phyloP scores from a whole-genome alignment of 2,888 invertebrate genomes.

The Athripsodes cinereus region DNA sequence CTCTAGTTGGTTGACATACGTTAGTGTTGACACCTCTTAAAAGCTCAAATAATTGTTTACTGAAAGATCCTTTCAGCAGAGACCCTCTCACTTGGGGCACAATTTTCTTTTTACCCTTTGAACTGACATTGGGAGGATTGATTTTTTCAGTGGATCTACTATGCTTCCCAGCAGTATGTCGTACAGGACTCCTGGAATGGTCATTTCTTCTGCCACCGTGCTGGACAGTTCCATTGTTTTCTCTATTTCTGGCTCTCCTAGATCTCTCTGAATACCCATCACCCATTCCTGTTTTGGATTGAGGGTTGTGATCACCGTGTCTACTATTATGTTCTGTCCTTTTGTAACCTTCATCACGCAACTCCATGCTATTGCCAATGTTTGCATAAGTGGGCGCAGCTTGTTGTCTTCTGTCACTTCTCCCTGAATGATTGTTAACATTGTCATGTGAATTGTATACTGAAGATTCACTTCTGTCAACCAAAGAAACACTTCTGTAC shows the following conservation, averaged over 20 bases:
- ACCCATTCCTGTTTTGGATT: background rate
- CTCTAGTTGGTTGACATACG: background rate
- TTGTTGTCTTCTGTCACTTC: too few species aligned
- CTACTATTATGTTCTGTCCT: too few species aligned
- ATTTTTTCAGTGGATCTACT: background rate
- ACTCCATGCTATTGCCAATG: too few species aligned
- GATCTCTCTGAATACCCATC: background rate
- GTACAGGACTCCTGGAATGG: background rate
- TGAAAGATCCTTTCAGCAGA: background rate
- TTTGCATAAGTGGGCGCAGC: too few species aligned
- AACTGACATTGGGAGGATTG: background rate
- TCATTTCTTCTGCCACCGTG: background rate
- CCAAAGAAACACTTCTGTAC: background rate
- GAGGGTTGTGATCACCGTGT: too few species aligned
- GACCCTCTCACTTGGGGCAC: background rate
- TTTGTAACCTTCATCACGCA: too few species aligned
- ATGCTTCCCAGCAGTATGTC: background rate
- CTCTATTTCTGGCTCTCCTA: background rate
- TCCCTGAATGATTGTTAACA: too few species aligned
- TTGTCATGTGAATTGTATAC: background rate
- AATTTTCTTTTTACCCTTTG: constrained; percentile 11
- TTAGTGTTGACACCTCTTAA: background rate
- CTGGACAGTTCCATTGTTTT: background rate
- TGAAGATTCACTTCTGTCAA: background rate
- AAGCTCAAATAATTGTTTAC: background rate